Evolutionary conservation across 64 coral and sea anemone species (phyloP).

Genomic region (Porites australiensis): DNA sequence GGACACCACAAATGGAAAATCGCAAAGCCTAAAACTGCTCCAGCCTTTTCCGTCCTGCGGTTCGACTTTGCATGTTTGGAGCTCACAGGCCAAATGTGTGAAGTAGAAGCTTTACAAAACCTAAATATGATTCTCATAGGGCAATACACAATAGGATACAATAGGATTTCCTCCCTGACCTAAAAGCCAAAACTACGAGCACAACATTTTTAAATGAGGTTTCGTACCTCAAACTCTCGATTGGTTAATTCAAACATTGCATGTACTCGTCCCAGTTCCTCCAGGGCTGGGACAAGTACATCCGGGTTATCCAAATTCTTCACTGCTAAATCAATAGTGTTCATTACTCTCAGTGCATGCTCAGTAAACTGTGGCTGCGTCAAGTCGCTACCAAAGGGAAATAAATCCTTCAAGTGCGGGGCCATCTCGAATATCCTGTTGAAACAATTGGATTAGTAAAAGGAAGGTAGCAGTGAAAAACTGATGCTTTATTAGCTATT

Average conservation of each 20-base stretch:
- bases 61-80: too few species aligned
- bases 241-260: conserved; percentile 61
- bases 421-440: conserved; percentile 83
- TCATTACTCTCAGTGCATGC: conserved; percentile 80
- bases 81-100: too few species aligned
- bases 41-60: too few species aligned
- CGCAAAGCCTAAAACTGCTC: too few species aligned
- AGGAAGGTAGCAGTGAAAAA: neutral
- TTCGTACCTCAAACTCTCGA: conserved; percentile 69
- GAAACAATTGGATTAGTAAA: neutral
- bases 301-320: conserved; percentile 60
- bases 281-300: conserved; percentile 49
- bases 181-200: too few species aligned
- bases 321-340: conserved; percentile 68
- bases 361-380: conserved; percentile 11
- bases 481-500: too few species aligned
- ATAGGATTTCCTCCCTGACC: too few species aligned
- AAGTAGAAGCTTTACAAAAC: too few species aligned
- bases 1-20: too few species aligned
- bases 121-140: too few species aligned
- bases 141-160: too few species aligned
- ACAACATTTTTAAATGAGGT: too few species aligned
- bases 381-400: conserved; percentile 73
- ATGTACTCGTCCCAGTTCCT: conserved; percentile 61
- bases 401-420: conserved; percentile 52